A percentile compares a stretch with the other conserved stretches of the same genome.
phyloP scores from a whole-genome alignment of 2,113 vertebrate genomes.

The Peromyscus polionotus region DNA sequence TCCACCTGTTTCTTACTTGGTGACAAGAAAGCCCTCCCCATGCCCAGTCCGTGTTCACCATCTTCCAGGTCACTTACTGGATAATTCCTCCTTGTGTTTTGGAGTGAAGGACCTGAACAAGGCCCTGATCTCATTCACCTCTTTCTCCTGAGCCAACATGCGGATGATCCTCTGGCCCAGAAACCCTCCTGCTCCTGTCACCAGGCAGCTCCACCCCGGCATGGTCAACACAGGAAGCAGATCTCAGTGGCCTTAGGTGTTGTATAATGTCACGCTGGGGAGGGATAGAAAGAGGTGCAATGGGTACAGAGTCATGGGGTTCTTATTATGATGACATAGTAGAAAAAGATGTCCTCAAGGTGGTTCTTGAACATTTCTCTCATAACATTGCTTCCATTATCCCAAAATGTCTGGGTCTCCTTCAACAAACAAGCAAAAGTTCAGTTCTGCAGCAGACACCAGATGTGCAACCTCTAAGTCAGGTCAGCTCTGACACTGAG shows the following conservation, averaged over 20 bases:
- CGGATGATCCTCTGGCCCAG: slow-evolving; percentile 91
- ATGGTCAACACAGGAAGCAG: slow-evolving; percentile 79
- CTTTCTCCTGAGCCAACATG: slow-evolving; percentile 91
- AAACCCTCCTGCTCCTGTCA: slow-evolving; percentile 95
- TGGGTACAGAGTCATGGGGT: neutral
- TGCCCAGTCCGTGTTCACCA: accelerated
- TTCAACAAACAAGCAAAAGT: no score
- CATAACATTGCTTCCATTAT: neutral
- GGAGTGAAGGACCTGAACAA: slow-evolving; percentile 89
- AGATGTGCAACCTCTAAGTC: neutral
- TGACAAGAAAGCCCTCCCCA: accelerated
- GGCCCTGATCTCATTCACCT: slow-evolving; percentile 89
- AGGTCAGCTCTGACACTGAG: neutral
- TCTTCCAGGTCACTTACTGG: neutral
- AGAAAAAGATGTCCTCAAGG: neutral
- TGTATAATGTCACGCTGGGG: neutral
- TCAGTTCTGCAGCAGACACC: neutral
- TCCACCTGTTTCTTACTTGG: neutral
- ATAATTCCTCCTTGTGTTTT: slow-evolving; percentile 77
- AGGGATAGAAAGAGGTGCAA: neutral
- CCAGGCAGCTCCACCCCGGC: slow-evolving; percentile 90
- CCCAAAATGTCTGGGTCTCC: neutral
- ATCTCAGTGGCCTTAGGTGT: neutral
- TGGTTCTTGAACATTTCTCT: neutral
- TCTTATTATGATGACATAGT: neutral